Evolutionary conservation across 2,888 invertebrate species (phyloP), one percentile per base, ranked within the genome.

Genomic region (Caenorhabditis doughertyi): DNA sequence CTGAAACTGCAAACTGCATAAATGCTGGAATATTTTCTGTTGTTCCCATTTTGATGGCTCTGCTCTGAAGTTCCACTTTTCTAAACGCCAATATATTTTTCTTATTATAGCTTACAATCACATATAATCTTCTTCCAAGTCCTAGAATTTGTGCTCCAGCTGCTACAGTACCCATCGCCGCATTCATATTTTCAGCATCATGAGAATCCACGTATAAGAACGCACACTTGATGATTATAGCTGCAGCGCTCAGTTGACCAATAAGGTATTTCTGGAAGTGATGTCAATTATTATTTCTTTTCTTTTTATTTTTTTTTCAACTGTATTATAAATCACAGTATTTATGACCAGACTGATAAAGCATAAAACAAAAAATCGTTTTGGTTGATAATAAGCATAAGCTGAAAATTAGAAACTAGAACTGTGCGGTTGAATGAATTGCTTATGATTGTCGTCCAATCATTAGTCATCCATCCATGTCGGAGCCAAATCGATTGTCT

Each of bases 1-100:
- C 71, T 58, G 89, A 86, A 18, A 91, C 77, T 7, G 89, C 91
- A 70, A 88, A 90, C 72, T 90, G 90, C 71, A 91, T 87, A 9
- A 72, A 51, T 5, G 91, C 90, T 11, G 91, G 91, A 11, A 91
- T 86, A 74, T 89, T 91, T 65, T 91, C 91, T 0, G 90, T 91
- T 25, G 89, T 89, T 21, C 85, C 84, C 70, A 90, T 74, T 39
- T 80, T 79, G 35, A 90, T 79, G 0, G 87, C 88, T 56, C 89
- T 81, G 35, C 84, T 86, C 89, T 89, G 72, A 83, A 88, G 76
- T 18, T n/a, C 5, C 11, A 11, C 13, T 23, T 13, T 9, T 5
- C 39, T 27, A n/a, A 25, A 44, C n/a, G n/a, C n/a, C n/a, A n/a
- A n/a, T n/a, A n/a, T n/a, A 3, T 23, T 27, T 2, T n/a, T n/a